Evolutionary conservation across 2,113 vertebrate species (phyloP).

Genomic region (Tupaia chinensis): DNA sequence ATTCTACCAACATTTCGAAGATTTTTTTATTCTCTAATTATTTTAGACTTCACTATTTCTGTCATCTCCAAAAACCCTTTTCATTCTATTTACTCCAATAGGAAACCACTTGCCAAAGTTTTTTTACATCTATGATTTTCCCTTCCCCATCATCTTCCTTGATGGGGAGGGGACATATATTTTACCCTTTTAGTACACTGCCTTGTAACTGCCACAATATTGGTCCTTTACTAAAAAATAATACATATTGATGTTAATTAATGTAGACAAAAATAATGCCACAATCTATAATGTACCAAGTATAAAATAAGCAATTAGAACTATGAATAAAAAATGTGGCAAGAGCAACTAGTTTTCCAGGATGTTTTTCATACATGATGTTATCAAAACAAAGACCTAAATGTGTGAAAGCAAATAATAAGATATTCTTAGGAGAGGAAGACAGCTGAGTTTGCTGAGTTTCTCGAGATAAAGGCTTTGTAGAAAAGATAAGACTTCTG

Average conservation of each 20-base stretch:
- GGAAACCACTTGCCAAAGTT: neutral
- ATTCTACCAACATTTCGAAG: neutral
- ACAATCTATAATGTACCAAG: neutral
- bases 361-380: neutral
- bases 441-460: neutral
- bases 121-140: neutral
- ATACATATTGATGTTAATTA: neutral
- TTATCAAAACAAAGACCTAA: neutral
- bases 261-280: neutral
- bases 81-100: neutral
- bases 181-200: neutral
- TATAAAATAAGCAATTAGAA: constrained; percentile 25
- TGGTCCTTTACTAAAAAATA: neutral
- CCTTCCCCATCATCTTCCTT: neutral
- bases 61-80: neutral
- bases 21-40: neutral
- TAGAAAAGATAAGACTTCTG: constrained; percentile 15
- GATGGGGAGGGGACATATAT: neutral
- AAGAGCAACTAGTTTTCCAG: neutral
- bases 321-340: neutral
- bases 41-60: neutral
- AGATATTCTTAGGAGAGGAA: neutral
- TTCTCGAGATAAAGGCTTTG: constrained; percentile 33
- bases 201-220: neutral
- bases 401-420: neutral